A percentile compares a stretch with the other conserved stretches of the same genome.
phyloP scores from a whole-genome alignment of 2,113 vertebrate genomes.

The Xiphophorus hellerii region DNA sequence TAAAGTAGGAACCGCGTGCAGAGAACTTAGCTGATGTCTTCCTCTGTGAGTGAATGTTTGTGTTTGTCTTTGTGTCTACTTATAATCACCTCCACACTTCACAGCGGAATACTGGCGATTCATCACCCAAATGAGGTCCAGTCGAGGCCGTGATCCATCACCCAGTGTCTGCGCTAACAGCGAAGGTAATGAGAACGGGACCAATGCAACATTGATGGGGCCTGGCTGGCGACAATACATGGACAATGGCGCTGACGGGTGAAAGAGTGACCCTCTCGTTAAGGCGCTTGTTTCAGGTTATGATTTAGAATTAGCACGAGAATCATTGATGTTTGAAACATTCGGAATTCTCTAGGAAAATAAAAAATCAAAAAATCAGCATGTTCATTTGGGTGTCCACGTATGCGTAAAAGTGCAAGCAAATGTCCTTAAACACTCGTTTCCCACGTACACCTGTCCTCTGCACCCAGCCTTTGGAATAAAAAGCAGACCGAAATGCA shows the following conservation, averaged over 20 bases:
- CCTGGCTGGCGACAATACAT: slow-evolving; percentile 46
- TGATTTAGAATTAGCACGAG: neutral
- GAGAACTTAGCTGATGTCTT: slow-evolving; percentile 54
- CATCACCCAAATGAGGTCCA: slow-evolving; percentile 79
- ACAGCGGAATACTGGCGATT: slow-evolving; percentile 66
- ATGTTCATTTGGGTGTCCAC: neutral
- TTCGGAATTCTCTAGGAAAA: neutral
- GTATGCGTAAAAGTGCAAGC: neutral
- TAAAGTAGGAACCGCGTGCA: slow-evolving; percentile 29
- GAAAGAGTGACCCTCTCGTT: slow-evolving; percentile 51
- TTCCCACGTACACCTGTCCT: slow-evolving; percentile 57
- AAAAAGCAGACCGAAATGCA: slow-evolving; percentile 71
- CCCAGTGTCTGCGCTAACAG: slow-evolving; percentile 73
- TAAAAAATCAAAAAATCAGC: slow-evolving; percentile 3
- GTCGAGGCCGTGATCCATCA: slow-evolving; percentile 74
- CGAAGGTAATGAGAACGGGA: slow-evolving; percentile 75
- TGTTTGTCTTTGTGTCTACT: slow-evolving; percentile 73
- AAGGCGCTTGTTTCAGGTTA: slow-evolving; percentile 12
- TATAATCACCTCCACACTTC: slow-evolving; percentile 77
- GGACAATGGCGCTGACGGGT: slow-evolving; percentile 59
- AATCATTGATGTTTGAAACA: slow-evolving; percentile 14
- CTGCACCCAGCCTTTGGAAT: slow-evolving; percentile 55
- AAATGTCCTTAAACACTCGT: slow-evolving; percentile 13
- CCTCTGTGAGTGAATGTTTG: slow-evolving; percentile 55
- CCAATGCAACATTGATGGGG: slow-evolving; percentile 76